Base-by-base conservation (phyloP, 1,140 invertebrate species). In the Drosophila nebulosa region DNA sequence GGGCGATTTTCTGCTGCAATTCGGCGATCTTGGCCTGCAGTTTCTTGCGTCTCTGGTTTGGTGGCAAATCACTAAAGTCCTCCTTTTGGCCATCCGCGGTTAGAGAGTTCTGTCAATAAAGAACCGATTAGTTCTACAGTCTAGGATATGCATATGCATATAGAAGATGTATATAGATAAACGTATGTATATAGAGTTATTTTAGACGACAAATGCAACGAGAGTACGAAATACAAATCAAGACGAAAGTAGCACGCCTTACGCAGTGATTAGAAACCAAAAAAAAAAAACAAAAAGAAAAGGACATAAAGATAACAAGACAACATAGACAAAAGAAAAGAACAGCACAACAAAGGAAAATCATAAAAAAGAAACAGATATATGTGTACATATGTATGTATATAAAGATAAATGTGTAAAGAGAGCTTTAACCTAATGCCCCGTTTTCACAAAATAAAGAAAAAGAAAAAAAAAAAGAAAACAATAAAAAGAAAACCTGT, bases 21-120 rank as follows among this genome's bases (percentile, higher is more conserved):
- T 98, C 96, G 67, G 97, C 96, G 52, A 99, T 94, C 92, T 97
- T 98, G 53, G 96, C 95, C 81, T 96, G 95, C 50, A 99, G 92
- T 90, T 97, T 96, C 92, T 99, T 98, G 92, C 97, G 96, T 91
- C 98, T 95, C 91, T 99, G 99, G 92, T 98, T 98, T 51, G 99
- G 99, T 73, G 98, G 98, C 78, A 99, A 93, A 92, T 99, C 98
- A 92, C 97, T 98, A 91, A 96, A 99, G 92, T 99, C 96, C 94
- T 97, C 96, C 96, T 97, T 97, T 67, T 92, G 92, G 83, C 95
- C 95, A 74, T 97, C 96, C 93, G 92, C 94, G 93, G 96, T 95
- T 80, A 96, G 93, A 89, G 96, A 96, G 86, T 97, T 96, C 96
- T 97, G 92, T 63, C 4, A 32, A 16, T 21, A 30, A 22, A 3